These are phyloP conservation scores for Oryzias javanicus DNA, from an alignment of 2,113 vertebrate species.

Conservation along the genomic window DNA sequence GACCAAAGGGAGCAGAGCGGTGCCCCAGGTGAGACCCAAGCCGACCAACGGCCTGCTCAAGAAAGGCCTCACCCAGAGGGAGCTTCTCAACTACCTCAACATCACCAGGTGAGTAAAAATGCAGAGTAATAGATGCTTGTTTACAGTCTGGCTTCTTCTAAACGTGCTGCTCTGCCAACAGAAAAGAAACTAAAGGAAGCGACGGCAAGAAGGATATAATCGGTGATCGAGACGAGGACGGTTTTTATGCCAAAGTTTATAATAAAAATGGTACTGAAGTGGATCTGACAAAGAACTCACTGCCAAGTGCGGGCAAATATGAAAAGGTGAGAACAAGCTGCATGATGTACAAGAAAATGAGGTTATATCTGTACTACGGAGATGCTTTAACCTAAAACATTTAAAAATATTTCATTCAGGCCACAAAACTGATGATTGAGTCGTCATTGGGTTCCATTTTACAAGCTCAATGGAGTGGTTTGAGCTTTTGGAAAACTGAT, in stretches of 20 bases:
- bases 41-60: slow-evolving; percentile 86
- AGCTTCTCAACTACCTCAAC: slow-evolving; percentile 92
- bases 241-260: slow-evolving; percentile 84
- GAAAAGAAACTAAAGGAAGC: slow-evolving; percentile 81
- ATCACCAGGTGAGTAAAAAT: slow-evolving; percentile 76
- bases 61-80: slow-evolving; percentile 88
- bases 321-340: slow-evolving; percentile 82
- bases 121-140: not conserved
- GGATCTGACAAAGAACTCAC: slow-evolving; percentile 90
- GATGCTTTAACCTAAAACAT: not conserved
- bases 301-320: slow-evolving; percentile 88
- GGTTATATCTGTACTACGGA: not conserved
- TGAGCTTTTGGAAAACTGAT: slow-evolving; percentile 30
- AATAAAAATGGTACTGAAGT: slow-evolving; percentile 85
- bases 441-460: slow-evolving; percentile 21
- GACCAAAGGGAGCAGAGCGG: slow-evolving; percentile 70
- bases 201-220: slow-evolving; percentile 76
- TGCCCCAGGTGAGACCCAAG: slow-evolving; percentile 82
- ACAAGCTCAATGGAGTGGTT: slow-evolving; percentile 21
- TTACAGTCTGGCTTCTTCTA: not conserved
- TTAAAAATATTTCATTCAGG: not conserved
- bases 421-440: slow-evolving; percentile 23
- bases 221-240: slow-evolving; percentile 74
- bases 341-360: too few relatives aligned
- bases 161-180: slow-evolving; percentile 37